phyloP scores from a whole-genome alignment of 2,888 invertebrate genomes.

The Coronaproctus castanopsis region DNA sequence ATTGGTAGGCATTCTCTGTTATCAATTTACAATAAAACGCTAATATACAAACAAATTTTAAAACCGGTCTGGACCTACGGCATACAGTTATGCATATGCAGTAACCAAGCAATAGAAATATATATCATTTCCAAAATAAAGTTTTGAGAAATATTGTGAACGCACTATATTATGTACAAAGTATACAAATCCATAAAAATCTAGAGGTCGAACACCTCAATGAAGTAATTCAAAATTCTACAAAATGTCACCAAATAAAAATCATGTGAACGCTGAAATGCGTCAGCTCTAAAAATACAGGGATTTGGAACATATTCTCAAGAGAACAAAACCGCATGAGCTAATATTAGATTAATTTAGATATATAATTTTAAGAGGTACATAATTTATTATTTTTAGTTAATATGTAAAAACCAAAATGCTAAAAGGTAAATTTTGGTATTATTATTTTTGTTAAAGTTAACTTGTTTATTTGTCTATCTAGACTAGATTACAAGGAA shows the following conservation, averaged over 20 bases:
- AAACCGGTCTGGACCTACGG: not conserved
- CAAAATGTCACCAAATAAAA: not conserved
- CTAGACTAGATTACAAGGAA: no score
- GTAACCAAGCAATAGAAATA: not conserved
- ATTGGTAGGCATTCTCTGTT: no score
- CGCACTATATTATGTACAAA: not conserved
- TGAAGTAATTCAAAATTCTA: not conserved
- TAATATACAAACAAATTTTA: not conserved
- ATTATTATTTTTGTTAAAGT: no score
- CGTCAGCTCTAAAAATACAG: not conserved
- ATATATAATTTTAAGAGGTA: no score
- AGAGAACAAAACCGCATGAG: not conserved
- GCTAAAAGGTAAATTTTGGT: no score
- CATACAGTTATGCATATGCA: not conserved
- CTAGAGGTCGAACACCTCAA: not conserved
- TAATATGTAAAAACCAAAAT: no score
- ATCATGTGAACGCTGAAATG: not conserved
- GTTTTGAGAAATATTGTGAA: not conserved
- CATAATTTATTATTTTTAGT: no score
- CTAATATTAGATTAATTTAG: no score
- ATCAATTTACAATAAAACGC: no score
- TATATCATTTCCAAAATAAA: not conserved
- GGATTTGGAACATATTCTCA: not conserved
- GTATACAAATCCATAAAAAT: not conserved
- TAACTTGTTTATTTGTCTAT: no score